Conservation (phyloP, 2,888 invertebrate species). For the Bugula neritina region DNA sequence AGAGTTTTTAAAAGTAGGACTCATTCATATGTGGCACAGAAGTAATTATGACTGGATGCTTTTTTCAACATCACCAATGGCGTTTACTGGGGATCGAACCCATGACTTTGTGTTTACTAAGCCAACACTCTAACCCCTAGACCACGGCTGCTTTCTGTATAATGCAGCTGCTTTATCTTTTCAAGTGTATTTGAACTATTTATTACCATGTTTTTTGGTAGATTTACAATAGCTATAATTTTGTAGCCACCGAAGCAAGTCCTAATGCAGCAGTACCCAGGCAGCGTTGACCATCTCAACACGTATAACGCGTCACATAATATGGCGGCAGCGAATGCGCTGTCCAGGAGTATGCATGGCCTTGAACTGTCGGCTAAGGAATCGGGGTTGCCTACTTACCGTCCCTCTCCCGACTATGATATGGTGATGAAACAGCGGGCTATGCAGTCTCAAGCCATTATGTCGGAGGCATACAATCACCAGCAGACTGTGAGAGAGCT, state of each 20-base stretch:
- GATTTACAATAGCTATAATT: neutral
- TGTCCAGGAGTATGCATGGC: slow-evolving; percentile 24
- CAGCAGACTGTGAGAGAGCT: slow-evolving; percentile 20
- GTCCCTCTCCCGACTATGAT: slow-evolving; percentile 90
- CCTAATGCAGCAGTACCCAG: neutral
- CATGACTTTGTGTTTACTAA: no score
- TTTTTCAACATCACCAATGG: no score
- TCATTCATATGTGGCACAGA: no score
- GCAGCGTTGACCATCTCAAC: slow-evolving; percentile 20
- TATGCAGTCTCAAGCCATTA: slow-evolving; percentile 6
- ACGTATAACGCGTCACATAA: slow-evolving; percentile 12
- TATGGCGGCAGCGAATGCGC: neutral
- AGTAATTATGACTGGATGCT: no score
- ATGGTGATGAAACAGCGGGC: slow-evolving; percentile 65
- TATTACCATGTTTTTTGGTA: no score
- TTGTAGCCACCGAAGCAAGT: neutral
- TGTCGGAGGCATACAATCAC: slow-evolving; percentile 15
- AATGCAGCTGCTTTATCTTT: no score
- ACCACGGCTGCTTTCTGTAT: no score
- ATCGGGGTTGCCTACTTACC: slow-evolving; percentile 47
- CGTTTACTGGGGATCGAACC: no score
- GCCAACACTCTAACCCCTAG: no score
- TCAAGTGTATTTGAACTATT: no score
- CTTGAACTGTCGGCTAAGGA: neutral
- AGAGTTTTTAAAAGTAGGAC: no score